Percentiles rank a stretch among this genome's conserved stretches.
These are phyloP conservation scores for Chaetodon trifasciatus DNA, from an alignment of 2,797 vertebrate genomes.

Conservation along the genomic window DNA sequence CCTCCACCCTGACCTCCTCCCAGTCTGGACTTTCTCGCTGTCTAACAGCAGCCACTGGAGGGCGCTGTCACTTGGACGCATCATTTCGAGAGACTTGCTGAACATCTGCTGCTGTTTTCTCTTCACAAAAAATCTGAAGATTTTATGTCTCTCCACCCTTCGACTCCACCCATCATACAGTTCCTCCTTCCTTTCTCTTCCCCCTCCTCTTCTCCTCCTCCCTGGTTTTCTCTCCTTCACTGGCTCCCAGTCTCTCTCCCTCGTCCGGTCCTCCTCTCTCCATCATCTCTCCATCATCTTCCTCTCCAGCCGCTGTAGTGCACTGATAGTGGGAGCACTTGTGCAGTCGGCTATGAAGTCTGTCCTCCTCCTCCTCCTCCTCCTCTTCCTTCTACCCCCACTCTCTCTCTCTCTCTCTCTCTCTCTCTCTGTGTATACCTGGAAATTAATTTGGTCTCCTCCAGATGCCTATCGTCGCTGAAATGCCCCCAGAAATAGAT, in stretches of 20 bases:
- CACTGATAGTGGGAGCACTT: constrained; percentile 69
- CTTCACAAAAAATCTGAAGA: background rate
- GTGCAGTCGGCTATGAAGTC: constrained; percentile 71
- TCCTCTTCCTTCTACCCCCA: background rate
- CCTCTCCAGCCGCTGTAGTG: constrained; percentile 78
- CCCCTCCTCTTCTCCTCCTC: background rate
- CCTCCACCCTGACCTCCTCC: background rate
- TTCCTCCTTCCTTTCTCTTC: background rate
- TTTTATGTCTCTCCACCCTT: background rate
- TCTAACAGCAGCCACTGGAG: background rate
- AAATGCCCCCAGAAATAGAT: constrained; percentile 94
- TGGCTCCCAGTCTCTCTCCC: background rate
- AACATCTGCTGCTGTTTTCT: background rate
- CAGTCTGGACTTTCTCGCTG: too few relatives aligned
- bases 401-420: constrained; percentile 84
- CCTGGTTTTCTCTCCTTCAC: background rate
- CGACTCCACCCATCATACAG: background rate
- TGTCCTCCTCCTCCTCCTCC: constrained; percentile 53
- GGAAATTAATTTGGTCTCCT: constrained; percentile 98
- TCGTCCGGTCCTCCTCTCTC: constrained; percentile 39
- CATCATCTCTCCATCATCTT: constrained; percentile 62
- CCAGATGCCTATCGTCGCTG: constrained; percentile 93
- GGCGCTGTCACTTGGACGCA: background rate
- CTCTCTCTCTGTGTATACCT: constrained; percentile 84
- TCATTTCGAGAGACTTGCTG: too few relatives aligned